phyloP scores from a whole-genome alignment of 2,888 invertebrate species.

The Elegia similella region DNA sequence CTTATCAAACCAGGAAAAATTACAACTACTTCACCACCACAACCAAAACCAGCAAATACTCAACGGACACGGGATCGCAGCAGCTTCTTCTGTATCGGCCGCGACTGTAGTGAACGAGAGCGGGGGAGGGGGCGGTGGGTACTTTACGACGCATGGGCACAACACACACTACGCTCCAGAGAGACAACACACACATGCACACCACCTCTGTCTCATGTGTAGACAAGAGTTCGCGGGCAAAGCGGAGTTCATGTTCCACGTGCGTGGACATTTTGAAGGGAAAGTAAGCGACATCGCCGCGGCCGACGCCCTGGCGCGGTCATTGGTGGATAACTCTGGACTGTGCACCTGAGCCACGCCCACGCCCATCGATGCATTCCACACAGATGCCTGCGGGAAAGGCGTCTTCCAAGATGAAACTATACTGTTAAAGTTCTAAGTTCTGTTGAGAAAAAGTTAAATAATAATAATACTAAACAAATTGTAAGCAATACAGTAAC shows the following conservation, averaged over 20 bases:
- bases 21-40: conserved; percentile 72
- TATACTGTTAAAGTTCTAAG: conserved; percentile 73
- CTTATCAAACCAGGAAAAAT: conserved; percentile 73
- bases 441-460: not conserved
- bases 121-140: conserved; percentile 51
- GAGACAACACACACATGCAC: conserved; percentile 72
- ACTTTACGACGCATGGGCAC: conserved; percentile 74
- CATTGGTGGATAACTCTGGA: conserved; percentile 78
- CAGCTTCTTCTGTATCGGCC: conserved; percentile 69
- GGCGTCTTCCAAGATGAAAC: conserved; percentile 70
- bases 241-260: conserved; percentile 86
- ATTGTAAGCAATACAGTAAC: too few relatives aligned
- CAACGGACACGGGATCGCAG: conserved; percentile 70
- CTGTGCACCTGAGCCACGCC: conserved; percentile 79
- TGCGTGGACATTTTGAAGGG: conserved; percentile 84
- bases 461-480: not conserved
- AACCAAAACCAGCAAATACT: conserved; percentile 75
- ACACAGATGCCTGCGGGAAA: conserved; percentile 63
- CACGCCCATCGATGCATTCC: conserved; percentile 65
- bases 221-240: conserved; percentile 85
- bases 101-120: conserved; percentile 71
- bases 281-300: conserved; percentile 78
- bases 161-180: conserved; percentile 73
- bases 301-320: conserved; percentile 75
- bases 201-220: conserved; percentile 84